Evolutionary conservation across 1,140 invertebrate species (phyloP).

Genomic region (Penaeus chinensis): DNA sequence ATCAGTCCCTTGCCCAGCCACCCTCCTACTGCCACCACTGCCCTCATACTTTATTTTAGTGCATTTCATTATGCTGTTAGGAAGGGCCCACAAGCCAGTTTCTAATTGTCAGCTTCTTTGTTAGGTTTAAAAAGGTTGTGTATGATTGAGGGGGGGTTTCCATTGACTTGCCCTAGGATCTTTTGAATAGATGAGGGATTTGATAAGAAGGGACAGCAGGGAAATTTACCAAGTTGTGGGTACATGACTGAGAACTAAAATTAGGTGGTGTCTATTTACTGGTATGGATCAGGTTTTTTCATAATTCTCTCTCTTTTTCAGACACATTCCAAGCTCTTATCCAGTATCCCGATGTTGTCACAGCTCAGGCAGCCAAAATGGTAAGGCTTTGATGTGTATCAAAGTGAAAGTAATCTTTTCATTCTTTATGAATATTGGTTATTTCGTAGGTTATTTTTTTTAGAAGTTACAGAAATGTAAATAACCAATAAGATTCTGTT

Average conservation of each 20-base stretch:
- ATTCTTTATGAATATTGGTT: too few relatives aligned
- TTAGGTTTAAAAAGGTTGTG: background rate
- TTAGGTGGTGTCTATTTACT: background rate
- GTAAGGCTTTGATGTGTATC: constrained; percentile 73
- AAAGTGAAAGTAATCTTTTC: too few relatives aligned
- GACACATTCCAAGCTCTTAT: constrained; percentile 99
- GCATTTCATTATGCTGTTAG: too few relatives aligned
- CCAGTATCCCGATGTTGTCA: constrained; percentile 96
- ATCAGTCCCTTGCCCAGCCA: constrained; percentile 27
- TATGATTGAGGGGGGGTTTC: background rate
- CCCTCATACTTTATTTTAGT: background rate
- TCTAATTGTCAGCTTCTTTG: background rate
- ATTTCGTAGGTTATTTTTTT: too few relatives aligned
- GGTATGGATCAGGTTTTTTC: background rate
- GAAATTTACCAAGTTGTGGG: too few relatives aligned
- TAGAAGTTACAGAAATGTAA: too few relatives aligned
- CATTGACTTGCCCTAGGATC: too few relatives aligned
- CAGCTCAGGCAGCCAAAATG: constrained; percentile 95
- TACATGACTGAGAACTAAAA: too few relatives aligned
- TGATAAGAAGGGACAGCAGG: too few relatives aligned
- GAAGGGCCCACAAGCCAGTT: too few relatives aligned
- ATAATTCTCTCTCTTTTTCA: constrained; percentile 72
- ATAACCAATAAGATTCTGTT: too few relatives aligned
- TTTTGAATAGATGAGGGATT: too few relatives aligned
- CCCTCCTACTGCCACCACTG: background rate